Conservation (phyloP, 2,113 vertebrate species). For the Hemibagrus wyckioides region DNA sequence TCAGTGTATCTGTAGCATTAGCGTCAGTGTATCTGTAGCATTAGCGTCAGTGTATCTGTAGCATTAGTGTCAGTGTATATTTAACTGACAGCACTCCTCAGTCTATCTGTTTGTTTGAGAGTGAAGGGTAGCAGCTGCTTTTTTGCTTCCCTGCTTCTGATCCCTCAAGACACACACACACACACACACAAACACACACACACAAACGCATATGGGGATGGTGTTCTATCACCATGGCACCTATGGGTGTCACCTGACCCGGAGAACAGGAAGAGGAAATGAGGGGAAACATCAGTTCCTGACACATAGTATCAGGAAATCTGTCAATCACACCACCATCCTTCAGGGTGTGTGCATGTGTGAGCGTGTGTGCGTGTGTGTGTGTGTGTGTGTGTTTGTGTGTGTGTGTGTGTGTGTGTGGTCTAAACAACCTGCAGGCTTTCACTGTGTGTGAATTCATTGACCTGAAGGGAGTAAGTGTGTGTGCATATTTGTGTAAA, state of each 20-base stretch:
- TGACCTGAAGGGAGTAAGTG: conserved; percentile 69
- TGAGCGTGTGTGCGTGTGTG: conserved; percentile 58
- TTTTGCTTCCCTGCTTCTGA: conserved; percentile 52
- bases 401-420: conserved; percentile 49
- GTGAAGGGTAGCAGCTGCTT: conserved; percentile 70
- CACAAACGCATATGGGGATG: conserved; percentile 38
- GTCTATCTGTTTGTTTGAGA: conserved; percentile 46
- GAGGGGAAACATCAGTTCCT: conserved; percentile 80
- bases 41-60: too few relatives aligned
- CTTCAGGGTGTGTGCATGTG: conserved; percentile 65
- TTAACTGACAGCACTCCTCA: too few relatives aligned
- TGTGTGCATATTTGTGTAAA: conserved; percentile 69
- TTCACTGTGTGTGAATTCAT: conserved; percentile 65
- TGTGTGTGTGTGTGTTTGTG: conserved; percentile 56
- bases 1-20: too few relatives aligned
- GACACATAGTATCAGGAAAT: conserved; percentile 76
- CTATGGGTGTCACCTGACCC: conserved; percentile 78
- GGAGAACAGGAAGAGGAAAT: conserved; percentile 73
- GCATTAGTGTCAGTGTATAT: too few relatives aligned
- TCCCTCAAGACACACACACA: conserved; percentile 32
- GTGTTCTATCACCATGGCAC: conserved; percentile 67
- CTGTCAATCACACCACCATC: conserved; percentile 70
- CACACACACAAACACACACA: conserved; percentile 9
- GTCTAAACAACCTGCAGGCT: conserved; percentile 57
- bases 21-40: too few relatives aligned